Conservation (phyloP, 2,888 invertebrate species). For the Plemyria rubiginata region DNA sequence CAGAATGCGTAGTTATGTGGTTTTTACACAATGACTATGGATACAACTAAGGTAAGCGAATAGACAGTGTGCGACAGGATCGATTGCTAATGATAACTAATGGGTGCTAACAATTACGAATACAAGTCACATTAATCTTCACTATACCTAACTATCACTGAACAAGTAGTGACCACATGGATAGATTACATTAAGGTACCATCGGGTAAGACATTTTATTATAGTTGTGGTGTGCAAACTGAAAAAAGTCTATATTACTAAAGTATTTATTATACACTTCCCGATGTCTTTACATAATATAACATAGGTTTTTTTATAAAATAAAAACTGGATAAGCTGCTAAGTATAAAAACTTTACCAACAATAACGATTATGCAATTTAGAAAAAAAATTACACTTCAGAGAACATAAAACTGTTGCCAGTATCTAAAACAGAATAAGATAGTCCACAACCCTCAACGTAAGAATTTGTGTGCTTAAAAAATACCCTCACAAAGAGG, state of each 20-base stretch:
- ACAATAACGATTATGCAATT: conserved; percentile 81
- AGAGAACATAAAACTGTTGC: conserved; percentile 40
- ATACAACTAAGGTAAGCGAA: conserved; percentile 39
- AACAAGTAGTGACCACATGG: conserved; percentile 51
- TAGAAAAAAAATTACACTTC: conserved; percentile 65
- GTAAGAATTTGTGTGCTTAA: conserved; percentile 81
- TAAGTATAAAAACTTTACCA: conserved; percentile 77
- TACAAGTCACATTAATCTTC: conserved; percentile 66
- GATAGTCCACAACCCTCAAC: conserved; percentile 65
- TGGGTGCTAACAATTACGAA: conserved; percentile 61
- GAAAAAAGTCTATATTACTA: conserved; percentile 69
- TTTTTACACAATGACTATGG: conserved; percentile 30
- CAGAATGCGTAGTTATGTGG: conserved; percentile 16
- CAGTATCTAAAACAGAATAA: conserved; percentile 58
- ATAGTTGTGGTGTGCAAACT: conserved; percentile 54
- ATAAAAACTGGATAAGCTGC: conserved; percentile 79
- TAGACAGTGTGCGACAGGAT: conserved; percentile 62
- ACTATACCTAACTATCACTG: conserved; percentile 56
- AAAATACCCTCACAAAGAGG: conserved; percentile 83
- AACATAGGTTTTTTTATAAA: conserved; percentile 69
- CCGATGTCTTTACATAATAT: conserved; percentile 73
- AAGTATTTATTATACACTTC: conserved; percentile 79
- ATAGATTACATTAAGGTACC: conserved; percentile 54
- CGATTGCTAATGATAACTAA: conserved; percentile 66
- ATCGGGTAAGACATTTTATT: conserved; percentile 48